These are phyloP conservation scores for Lepidochitona cinerea DNA, from an alignment of 2,888 invertebrate species.

Conservation along the genomic window DNA sequence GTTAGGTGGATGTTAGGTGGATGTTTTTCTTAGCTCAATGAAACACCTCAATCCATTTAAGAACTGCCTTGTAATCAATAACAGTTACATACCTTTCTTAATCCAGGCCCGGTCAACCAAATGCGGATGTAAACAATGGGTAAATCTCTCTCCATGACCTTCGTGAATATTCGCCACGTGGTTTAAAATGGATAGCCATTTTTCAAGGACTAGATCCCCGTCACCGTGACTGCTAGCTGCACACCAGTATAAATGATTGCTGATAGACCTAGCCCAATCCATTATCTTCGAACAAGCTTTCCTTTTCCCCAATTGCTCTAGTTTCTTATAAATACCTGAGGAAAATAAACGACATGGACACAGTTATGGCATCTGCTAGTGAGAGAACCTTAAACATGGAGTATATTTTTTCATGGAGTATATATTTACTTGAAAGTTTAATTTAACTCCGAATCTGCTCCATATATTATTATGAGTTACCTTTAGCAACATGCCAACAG, in stretches of 20 bases:
- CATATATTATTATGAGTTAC: no score
- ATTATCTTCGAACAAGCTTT: slow-evolving; percentile 14
- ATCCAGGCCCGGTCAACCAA: slow-evolving; percentile 16
- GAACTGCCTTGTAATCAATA: no score
- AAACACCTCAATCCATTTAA: not conserved
- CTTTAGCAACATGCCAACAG: no score
- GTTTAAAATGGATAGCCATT: slow-evolving; percentile 22
- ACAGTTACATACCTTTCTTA: slow-evolving; percentile 18
- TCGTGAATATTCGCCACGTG: slow-evolving; percentile 20
- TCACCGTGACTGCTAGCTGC: slow-evolving; percentile 12
- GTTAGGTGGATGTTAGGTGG: no score
- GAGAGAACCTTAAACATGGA: no score
- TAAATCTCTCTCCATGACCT: slow-evolving; percentile 6
- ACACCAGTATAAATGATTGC: slow-evolving; percentile 21
- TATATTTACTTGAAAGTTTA: no score
- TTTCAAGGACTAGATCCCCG: slow-evolving; percentile 5
- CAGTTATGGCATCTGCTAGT: no score
- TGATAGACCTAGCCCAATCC: slow-evolving; percentile 23
- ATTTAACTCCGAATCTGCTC: no score
- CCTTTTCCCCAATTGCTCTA: slow-evolving; percentile 18
- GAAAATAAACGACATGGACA: not conserved
- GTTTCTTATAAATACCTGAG: slow-evolving; percentile 24
- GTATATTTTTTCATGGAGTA: no score
- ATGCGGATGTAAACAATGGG: slow-evolving; percentile 18
- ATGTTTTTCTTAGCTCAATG: not conserved